These are phyloP conservation scores for Falco rusticolus DNA, from an alignment of 2,797 vertebrate species.

Conservation along the genomic window DNA sequence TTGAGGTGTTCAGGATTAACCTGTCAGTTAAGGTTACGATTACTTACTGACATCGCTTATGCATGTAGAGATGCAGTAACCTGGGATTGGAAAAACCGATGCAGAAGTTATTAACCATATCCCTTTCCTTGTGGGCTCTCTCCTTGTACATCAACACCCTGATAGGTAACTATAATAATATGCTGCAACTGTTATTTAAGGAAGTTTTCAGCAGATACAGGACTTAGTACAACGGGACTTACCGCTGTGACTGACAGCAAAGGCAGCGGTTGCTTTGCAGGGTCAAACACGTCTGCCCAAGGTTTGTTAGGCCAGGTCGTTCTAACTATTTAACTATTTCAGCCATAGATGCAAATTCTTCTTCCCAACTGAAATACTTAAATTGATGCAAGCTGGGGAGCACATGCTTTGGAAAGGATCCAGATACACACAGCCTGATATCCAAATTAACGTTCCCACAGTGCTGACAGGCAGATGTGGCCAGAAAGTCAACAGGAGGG, in stretches of 20 bases:
- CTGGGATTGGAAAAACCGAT: not conserved
- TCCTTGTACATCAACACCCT: not conserved
- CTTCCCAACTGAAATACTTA: constrained; percentile 19
- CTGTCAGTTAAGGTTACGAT: not conserved
- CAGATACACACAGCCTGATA: constrained; percentile 23
- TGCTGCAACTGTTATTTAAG: not conserved
- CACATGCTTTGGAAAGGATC: constrained; percentile 48
- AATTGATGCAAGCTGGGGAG: constrained; percentile 58
- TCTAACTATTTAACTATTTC: not conserved
- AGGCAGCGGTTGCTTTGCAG: not conserved
- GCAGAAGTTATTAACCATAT: not conserved
- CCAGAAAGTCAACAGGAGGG: constrained; percentile 40
- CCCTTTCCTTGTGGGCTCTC: not conserved
- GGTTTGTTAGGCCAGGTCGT: not conserved
- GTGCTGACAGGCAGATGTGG: constrained; percentile 57
- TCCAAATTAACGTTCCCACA: constrained; percentile 48
- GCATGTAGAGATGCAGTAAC: not conserved
- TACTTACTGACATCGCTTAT: not conserved
- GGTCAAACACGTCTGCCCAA: not conserved
- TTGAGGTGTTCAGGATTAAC: not conserved
- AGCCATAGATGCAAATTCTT: constrained; percentile 12
- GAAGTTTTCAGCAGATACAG: not conserved
- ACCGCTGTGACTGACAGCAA: not conserved
- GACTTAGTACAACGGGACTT: not conserved
- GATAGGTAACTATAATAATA: rapidly evolving